Base-by-base conservation (phyloP, 2,888 invertebrate genomes). In the Synanthedon formicaeformis region DNA sequence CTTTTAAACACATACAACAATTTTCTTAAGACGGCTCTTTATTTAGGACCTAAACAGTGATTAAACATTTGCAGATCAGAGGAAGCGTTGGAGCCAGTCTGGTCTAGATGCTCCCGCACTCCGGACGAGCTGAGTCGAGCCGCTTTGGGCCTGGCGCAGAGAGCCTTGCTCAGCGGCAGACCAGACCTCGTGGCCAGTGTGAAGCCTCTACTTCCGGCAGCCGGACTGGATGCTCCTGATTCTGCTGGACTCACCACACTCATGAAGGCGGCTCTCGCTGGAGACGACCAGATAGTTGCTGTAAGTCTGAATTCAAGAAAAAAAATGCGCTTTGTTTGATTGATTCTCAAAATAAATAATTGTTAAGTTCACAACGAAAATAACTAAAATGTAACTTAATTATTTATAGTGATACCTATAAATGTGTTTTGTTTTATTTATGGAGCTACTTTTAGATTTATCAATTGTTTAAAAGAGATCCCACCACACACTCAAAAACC, bases 231-330 rank as follows among this genome's bases (percentile, higher is more conserved):
- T 65, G 93, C 94, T 0, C 88, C 93, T 1, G 95, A 95, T 66
- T 92, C 93, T 23, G 90, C 91, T 4, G 96, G 96, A 0, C 89
- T 96, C 54, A 94, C 95, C 0, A 94, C 94, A 0, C 82, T 96
- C 23, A 96, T 96, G 95, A 88, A 95, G 58, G 94, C 96, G 0
- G 92, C 93, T 51, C 88, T 95, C 23, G 90, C 92, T 10, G 94
- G 94, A 2, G 96, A 96, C 63, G 95, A 95, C 59, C 88, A 90
- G 14, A 92, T 93, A 34, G 92, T 94, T 0, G 79, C 87, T 52
- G 90, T 90, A 67, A 79, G 81, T 67, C 6, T 8, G 6, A 27
- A 27, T 27, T 23, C 18, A 23, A 23, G 18, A 23, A 23, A 23
- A 18, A 23, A 23, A 23, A 4, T 18, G 3, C 18, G 3, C 18